phyloP scores from a whole-genome alignment of 2,888 invertebrate species.

The Gnatocerus cornutus region DNA sequence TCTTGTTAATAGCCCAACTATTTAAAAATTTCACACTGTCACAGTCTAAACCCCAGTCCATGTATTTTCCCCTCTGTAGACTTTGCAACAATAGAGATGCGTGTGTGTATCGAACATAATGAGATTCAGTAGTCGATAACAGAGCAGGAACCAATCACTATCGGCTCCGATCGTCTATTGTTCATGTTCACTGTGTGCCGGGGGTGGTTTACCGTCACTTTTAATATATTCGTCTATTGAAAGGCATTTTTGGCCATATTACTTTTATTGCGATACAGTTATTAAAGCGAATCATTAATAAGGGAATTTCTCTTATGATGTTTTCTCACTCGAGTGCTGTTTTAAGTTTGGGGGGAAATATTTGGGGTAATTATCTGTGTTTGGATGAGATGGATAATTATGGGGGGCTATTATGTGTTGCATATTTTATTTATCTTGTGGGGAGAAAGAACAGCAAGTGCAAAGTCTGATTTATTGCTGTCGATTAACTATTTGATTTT shows the following conservation, averaged over 20 bases:
- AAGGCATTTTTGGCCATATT: conserved; percentile 42
- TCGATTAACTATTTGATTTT: no score
- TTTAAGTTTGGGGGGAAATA: background rate
- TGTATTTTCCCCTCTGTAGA: conserved; percentile 57
- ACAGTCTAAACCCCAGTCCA: conserved; percentile 56
- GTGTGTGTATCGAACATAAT: conserved; percentile 65
- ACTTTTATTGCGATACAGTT: conserved; percentile 43
- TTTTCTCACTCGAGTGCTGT: conserved; percentile 21
- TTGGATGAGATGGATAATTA: background rate
- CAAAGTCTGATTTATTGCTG: no score
- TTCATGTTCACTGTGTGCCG: conserved; percentile 56
- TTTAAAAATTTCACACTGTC: conserved; percentile 63
- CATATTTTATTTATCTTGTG: background rate
- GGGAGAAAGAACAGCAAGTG: no score
- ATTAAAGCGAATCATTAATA: conserved; percentile 36
- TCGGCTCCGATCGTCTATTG: conserved; percentile 64
- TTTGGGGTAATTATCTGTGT: background rate
- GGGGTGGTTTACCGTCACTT: conserved; percentile 56
- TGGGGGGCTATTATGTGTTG: background rate
- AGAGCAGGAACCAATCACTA: conserved; percentile 65
- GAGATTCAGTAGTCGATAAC: conserved; percentile 68
- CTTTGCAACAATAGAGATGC: conserved; percentile 65
- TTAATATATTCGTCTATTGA: conserved; percentile 43
- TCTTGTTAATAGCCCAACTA: conserved; percentile 58
- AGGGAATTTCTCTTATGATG: background rate